Percentiles rank a stretch among this genome's conserved stretches.
Conservation (phyloP, 2,113 vertebrate species). For the Campylomormyrus numenius region DNA sequence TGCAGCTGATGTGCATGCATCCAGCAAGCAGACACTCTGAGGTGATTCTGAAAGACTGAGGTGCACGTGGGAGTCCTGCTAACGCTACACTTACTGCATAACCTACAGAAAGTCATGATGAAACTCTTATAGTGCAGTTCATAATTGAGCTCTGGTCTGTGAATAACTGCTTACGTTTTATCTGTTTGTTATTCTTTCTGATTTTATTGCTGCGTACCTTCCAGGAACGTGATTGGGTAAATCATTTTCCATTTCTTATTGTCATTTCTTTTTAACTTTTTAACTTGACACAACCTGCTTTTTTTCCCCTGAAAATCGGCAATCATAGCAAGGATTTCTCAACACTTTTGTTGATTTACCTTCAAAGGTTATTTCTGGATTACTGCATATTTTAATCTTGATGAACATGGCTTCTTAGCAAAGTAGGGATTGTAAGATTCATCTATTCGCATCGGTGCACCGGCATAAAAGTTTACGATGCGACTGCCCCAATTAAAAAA, state of each 20-base stretch:
- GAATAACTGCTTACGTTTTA: conserved; percentile 36
- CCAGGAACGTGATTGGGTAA: conserved; percentile 73
- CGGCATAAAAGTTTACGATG: too few species aligned
- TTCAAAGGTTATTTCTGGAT: neutral
- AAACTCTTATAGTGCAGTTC: neutral
- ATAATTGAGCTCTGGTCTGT: conserved; percentile 25
- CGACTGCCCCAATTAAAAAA: too few species aligned
- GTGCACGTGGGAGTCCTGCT: neutral
- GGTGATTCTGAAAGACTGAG: neutral
- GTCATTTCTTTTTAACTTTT: neutral
- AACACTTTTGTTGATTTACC: neutral
- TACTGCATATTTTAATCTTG: neutral
- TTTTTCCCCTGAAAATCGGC: neutral
- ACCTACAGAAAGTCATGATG: neutral
- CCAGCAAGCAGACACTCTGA: neutral
- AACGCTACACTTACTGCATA: neutral
- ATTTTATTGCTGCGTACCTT: conserved; percentile 40
- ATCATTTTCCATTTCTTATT: conserved; percentile 12
- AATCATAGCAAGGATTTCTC: neutral
- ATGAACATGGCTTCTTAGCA: neutral
- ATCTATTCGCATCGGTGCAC: too few species aligned
- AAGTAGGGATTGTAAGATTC: neutral
- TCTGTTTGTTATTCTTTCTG: conserved; percentile 33
- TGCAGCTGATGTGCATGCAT: neutral
- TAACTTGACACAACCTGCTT: neutral